phyloP scores from a whole-genome alignment of 2,797 vertebrate genomes.

The Darevskia mixta region DNA sequence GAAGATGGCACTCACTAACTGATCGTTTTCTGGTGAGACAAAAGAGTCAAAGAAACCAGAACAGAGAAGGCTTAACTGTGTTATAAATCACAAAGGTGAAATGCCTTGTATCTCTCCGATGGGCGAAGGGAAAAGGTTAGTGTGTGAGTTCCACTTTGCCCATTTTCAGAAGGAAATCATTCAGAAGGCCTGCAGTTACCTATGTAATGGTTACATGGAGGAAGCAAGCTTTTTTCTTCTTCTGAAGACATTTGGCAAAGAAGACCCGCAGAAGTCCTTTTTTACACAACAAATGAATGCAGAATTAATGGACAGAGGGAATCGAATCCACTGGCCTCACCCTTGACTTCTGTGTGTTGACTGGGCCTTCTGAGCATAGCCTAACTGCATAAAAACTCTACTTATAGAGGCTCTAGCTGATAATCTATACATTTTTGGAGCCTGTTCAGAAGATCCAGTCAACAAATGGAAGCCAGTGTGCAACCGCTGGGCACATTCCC shows the following conservation, averaged over 20 bases:
- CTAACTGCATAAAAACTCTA: neutral
- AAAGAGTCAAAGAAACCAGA: conserved; percentile 34
- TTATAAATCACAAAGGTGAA: conserved; percentile 57
- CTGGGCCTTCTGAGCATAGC: neutral
- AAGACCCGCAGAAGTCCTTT: neutral
- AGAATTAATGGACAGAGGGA: neutral
- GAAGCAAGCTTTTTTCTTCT: neutral
- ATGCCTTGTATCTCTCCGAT: conserved; percentile 8
- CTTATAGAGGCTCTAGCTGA: neutral
- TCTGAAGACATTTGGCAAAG: neutral
- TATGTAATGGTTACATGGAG: neutral
- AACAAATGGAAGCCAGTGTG: neutral
- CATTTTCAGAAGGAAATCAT: neutral
- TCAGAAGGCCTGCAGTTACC: neutral
- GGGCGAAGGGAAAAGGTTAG: conserved; percentile 55
- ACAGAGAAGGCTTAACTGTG: neutral
- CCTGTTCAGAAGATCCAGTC: neutral
- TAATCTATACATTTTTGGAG: neutral
- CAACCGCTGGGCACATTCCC: neutral
- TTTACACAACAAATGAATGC: neutral
- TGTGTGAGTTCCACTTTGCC: neutral
- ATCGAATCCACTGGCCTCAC: no score
- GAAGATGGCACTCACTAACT: neutral
- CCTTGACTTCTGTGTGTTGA: neutral
- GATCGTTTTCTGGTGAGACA: conserved; percentile 36